Evolutionary conservation across 1,140 invertebrate genomes (phyloP), one percentile per base, ranked within the genome.

Genomic region (Cataglyphis hispanica): DNA sequence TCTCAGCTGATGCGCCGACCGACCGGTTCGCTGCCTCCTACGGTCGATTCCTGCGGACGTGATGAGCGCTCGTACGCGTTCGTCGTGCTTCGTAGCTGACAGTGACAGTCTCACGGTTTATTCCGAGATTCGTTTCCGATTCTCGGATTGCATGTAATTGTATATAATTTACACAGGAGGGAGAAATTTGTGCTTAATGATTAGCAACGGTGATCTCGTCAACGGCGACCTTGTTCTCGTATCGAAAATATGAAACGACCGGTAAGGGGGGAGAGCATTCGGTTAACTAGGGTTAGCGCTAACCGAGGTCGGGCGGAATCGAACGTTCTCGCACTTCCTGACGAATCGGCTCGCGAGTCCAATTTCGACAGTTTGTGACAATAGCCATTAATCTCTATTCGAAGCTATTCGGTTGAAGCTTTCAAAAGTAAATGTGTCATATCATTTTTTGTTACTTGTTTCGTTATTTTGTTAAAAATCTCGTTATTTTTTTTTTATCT

Each of bases 1-100:
- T 92, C 91, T 93, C 92, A 93, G 92, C 92, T 93, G 92, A 93
- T 86, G 92, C 89, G 86, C 74, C 81, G 70, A 87, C 86, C 86
- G 87, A 90, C 90, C 91, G 91, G 90, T 92, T 91, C 87, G 43
- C 70, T 25, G 37, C 64, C 69, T 53, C 46, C 40, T 56, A 2
- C 2, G 76, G 53, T 85, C 58, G 27, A 72, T 69, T 70, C 34
- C 46, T 50, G 64, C 13, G 46, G 34, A 46, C 25, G n/a, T 25
- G 13, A 25, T 31, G 70, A 46, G 72, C 34, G 43, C 37, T 69
- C 64, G 43, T 70, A n/a, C 72, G 6, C 22, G 64, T 56, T 78
- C 74, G 31, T 10, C 27, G 11, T 8, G n/a, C 25, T n/a, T 27
- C 10, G 56, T n/a, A 8, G 34, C 19, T 34, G 78, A 10, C 34